These are phyloP conservation scores for Platysteira castanea DNA, from an alignment of 2,113 vertebrate genomes.

Conservation along the genomic window DNA sequence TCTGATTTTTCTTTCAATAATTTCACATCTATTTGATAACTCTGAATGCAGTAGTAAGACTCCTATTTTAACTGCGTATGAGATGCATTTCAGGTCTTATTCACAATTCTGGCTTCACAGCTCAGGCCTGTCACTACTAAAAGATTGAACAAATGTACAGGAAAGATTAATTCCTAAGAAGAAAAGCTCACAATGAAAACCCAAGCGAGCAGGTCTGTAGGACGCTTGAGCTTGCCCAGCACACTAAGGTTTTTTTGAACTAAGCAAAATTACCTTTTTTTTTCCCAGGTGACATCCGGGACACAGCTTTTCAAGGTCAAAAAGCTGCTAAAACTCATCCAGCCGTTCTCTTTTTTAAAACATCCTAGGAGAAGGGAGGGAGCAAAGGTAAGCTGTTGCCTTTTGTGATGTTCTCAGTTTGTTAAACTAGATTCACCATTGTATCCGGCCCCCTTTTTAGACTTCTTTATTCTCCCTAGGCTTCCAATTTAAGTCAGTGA, in stretches of 20 bases:
- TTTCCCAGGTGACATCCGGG: neutral
- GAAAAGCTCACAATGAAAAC: neutral
- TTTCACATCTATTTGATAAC: neutral
- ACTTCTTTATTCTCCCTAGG: neutral
- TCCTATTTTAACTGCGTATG: neutral
- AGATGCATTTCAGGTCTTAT: neutral
- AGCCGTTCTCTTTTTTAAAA: neutral
- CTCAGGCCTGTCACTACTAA: neutral
- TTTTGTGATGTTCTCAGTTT: neutral
- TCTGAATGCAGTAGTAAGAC: neutral
- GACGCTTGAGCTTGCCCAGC: neutral
- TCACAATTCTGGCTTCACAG: neutral
- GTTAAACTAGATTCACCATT: neutral
- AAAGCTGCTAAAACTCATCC: neutral
- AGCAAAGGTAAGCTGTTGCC: neutral
- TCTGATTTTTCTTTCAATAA: neutral
- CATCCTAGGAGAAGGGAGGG: neutral
- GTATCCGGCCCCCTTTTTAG: neutral
- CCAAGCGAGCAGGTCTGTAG: neutral
- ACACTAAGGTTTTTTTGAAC: neutral
- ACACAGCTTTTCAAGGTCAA: neutral
- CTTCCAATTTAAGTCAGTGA: neutral
- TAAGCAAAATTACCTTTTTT: neutral
- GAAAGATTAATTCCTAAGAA: neutral
- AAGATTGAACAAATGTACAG: neutral